Percentiles rank a stretch among this genome's conserved stretches.
Conservation (phyloP, 2,888 invertebrate species). For the Drosophila flavopinicola region DNA sequence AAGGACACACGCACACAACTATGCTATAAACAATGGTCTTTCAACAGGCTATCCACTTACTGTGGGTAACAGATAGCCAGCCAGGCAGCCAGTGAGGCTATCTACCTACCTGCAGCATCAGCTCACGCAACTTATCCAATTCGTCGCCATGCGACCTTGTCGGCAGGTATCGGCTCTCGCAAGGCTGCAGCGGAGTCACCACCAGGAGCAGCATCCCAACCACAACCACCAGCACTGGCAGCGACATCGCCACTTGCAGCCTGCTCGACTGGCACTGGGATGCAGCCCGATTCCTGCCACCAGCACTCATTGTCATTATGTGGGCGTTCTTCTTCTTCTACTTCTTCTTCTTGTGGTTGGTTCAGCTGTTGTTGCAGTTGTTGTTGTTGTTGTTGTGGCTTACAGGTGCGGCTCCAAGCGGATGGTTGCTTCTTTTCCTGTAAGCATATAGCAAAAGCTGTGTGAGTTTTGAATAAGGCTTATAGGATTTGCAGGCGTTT, state of each 20-base stretch:
- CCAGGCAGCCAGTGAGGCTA: no score
- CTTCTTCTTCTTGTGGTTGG: constrained; percentile 12
- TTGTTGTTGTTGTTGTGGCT: constrained; percentile 6
- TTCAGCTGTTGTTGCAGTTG: constrained; percentile 5
- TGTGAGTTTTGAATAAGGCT: constrained; percentile 27
- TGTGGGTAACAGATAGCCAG: neutral
- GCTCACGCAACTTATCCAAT: constrained; percentile 86
- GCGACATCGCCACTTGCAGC: constrained; percentile 25
- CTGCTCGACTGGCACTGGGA: constrained; percentile 10
- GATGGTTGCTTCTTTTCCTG: constrained; percentile 20
- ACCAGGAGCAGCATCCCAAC: constrained; percentile 72
- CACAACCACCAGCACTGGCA: constrained; percentile 65
- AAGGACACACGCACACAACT: constrained; percentile 29
- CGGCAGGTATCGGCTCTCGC: constrained; percentile 85
- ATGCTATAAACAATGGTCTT: constrained; percentile 43
- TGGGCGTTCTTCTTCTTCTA: constrained; percentile 46
- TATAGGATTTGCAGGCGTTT: constrained; percentile 18
- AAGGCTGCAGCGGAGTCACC: constrained; percentile 75
- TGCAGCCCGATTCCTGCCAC: constrained; percentile 46
- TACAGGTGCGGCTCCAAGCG: constrained; percentile 35
- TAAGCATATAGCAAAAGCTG: constrained; percentile 12
- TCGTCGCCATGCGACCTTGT: constrained; percentile 85
- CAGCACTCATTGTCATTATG: constrained; percentile 53
- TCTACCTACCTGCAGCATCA: constrained; percentile 86
- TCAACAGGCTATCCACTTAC: constrained; percentile 57